Base-by-base conservation (phyloP, 2,797 vertebrate genomes). In the Amazona ochrocephala region DNA sequence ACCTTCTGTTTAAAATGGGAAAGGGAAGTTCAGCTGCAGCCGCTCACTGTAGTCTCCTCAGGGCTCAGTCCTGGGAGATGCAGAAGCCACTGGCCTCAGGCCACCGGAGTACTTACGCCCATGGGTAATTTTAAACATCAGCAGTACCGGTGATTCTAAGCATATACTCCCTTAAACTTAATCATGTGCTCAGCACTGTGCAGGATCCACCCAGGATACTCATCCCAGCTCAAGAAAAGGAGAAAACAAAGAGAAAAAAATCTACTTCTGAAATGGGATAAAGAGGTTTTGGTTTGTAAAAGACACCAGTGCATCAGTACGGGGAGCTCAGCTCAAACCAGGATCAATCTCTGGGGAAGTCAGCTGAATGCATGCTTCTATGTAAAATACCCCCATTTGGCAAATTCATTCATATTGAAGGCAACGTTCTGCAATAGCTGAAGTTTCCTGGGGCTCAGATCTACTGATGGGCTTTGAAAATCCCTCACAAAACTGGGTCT, bases 91-190 rank as follows among this genome's bases (percentile, higher is more conserved):
- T 84, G 91, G 93, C 86, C 60, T 10, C 39, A 47, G 94, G 94
- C 93, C 93, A 91, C 73, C 61, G 0, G 34, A 79, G 94, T 84
- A 88, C 77, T 94, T 91, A 61, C 89, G 71, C 79, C 42, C 23
- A 73, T 13, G 76, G 1, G 56, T 79, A 58, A 94, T 93, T 95
- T 89, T 90, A 88, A 93, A 92, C 80, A 94, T 53, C 93, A 84
- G 94, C 91, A 87, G 79, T 29, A 27, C 22, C 32, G 4, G 39
- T 64, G 94, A 90, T 93, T 90, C 90, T 67, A 61, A 90, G 95
- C 84, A 76, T 80, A 20, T 78, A 75, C 88, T 94, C 84, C 94
- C 89, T 95, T 95, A 95, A 95, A 95, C 87, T 96, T 95, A 90
- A 87, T 61, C 82, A 42, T 32, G 74, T 34, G 50, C 95, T 94